Conservation (phyloP, 2,797 vertebrate species). For the Anniella stebbinsi region DNA sequence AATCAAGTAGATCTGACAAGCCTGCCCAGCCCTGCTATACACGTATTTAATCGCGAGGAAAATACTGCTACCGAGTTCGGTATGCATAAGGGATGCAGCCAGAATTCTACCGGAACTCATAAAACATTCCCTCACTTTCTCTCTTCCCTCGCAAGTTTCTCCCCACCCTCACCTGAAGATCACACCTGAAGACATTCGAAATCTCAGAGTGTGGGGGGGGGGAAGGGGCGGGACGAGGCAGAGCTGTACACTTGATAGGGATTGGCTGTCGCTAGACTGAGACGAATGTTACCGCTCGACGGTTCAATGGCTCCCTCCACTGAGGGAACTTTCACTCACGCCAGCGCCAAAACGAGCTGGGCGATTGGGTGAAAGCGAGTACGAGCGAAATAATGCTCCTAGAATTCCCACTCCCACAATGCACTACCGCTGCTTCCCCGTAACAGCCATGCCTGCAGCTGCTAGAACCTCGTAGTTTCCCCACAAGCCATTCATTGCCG, state of each 20-base stretch:
- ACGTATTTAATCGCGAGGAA: no score
- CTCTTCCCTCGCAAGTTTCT: background rate
- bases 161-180: background rate
- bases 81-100: no score
- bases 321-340: background rate
- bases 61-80: no score
- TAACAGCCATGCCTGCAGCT: background rate
- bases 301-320: background rate
- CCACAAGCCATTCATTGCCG: background rate
- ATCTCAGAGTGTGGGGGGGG: rapidly evolving
- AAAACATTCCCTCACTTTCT: background rate
- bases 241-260: no score
- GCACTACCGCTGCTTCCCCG: background rate
- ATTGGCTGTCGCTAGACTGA: background rate
- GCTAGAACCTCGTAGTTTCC: background rate
- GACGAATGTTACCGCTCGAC: background rate
- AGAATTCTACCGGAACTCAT: background rate
- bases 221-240: rapidly evolving
- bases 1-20: no score
- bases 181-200: background rate
- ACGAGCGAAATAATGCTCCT: background rate
- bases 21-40: no score
- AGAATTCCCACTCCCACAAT: background rate
- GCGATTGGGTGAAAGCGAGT: background rate
- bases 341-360: background rate